Conservation (phyloP, 2,113 vertebrate genomes). For the human (Homo sapiens) region DNA sequence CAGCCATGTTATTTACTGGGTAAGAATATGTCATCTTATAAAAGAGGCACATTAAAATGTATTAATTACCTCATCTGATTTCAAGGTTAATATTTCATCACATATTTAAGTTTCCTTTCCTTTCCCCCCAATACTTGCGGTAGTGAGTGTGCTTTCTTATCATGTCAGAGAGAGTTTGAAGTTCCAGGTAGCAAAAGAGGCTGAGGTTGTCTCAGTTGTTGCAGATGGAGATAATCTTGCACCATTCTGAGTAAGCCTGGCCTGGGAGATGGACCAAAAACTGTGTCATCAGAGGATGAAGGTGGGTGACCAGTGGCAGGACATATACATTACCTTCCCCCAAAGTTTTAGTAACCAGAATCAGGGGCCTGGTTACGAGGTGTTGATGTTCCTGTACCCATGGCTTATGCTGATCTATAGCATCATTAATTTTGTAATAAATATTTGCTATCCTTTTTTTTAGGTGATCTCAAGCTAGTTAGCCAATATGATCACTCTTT, state of each 20-base stretch:
- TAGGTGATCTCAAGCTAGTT: neutral
- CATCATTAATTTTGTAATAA: neutral
- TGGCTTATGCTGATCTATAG: neutral
- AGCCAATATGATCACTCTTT: neutral
- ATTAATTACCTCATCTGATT: neutral
- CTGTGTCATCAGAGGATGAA: too few species aligned
- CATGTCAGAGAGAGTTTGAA: conserved; percentile 27
- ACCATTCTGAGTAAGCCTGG: conserved; percentile 46
- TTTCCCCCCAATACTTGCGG: neutral
- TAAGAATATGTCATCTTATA: neutral
- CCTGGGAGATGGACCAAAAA: neutral
- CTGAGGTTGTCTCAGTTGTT: neutral
- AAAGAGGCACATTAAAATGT: neutral
- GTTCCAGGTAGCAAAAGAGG: conserved; percentile 28
- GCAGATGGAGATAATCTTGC: neutral
- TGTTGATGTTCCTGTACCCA: neutral
- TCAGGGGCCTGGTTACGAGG: neutral
- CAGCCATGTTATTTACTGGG: neutral
- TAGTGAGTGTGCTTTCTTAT: neutral
- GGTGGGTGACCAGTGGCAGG: neutral
- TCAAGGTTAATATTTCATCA: neutral
- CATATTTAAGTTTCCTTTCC: neutral
- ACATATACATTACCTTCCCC: neutral
- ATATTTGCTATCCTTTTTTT: neutral
- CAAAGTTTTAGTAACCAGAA: neutral